phyloP scores from a whole-genome alignment of 2,113 vertebrate species.

The rabbit (Oryctolagus cuniculus) region mOryCun1.1 NC_091439.1:27638001-27638500 shows the following conservation, averaged over 20 bases:
- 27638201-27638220: too few relatives aligned
- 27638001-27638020: too few relatives aligned
- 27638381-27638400: background rate
- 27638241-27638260: background rate
- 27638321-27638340: background rate
- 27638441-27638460: background rate
- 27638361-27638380: background rate
- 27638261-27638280: background rate
- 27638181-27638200: background rate
- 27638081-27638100: too few relatives aligned
- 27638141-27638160: background rate
- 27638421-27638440: background rate
- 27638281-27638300: background rate
- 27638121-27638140: too few relatives aligned
- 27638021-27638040: too few relatives aligned
- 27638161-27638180: background rate
- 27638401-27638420: conserved; percentile 19
- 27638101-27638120: too few relatives aligned
- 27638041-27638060: too few relatives aligned
- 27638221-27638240: background rate
- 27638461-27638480: conserved; percentile 47
- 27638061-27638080: too few relatives aligned
- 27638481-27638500: conserved; percentile 62
- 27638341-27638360: background rate
- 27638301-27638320: background rate